Conservation (phyloP, 2,113 vertebrate species). For the Pseudopodoces humilis region DNA sequence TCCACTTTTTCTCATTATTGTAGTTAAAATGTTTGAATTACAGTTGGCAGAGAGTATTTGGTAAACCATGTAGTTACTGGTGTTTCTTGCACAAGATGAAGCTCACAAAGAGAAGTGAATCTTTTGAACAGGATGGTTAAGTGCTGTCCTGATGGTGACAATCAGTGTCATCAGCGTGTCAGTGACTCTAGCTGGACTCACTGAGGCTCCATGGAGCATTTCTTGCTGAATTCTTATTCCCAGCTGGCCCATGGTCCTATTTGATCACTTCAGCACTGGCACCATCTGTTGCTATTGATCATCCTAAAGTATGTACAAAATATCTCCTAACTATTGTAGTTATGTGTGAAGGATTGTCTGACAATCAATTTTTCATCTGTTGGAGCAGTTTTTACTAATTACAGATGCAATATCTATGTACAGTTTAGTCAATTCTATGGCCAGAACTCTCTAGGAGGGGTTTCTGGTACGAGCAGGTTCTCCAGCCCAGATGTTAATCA, state of each 20-base stretch:
- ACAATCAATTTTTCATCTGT: neutral
- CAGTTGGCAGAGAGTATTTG: neutral
- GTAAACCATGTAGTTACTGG: neutral
- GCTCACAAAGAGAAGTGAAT: neutral
- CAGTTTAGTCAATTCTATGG: neutral
- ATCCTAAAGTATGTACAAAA: neutral
- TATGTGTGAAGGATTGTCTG: neutral
- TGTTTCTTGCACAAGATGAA: neutral
- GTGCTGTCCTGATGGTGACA: neutral
- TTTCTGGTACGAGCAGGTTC: neutral
- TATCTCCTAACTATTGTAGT: neutral
- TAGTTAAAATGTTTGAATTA: neutral
- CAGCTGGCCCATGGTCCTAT: neutral
- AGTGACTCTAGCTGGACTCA: neutral
- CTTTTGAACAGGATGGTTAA: neutral
- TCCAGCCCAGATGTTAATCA: neutral
- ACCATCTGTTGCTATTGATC: neutral
- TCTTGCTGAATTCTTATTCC: neutral
- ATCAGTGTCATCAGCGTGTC: neutral
- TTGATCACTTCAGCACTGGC: neutral
- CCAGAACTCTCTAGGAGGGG: neutral
- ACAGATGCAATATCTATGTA: neutral
- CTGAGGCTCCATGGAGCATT: neutral
- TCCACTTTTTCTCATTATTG: neutral
- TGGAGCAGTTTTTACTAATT: neutral